phyloP scores from a whole-genome alignment of 2,888 invertebrate genomes.

The Diabrotica balteata region DNA sequence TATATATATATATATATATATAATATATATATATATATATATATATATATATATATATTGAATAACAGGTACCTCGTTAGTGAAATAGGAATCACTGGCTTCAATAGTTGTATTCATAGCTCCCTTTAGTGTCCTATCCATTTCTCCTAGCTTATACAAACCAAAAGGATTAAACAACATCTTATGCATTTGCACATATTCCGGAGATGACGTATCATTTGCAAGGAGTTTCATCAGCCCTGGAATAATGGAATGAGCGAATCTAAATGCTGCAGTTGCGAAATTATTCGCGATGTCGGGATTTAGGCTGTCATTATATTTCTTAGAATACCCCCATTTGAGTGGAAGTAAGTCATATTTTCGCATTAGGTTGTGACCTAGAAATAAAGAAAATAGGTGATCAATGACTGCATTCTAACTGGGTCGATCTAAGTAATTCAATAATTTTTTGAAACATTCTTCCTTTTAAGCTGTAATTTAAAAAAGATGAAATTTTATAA shows the following conservation, averaged over 20 bases:
- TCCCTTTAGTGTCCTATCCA: constrained; percentile 71
- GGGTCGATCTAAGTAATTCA: too few species aligned
- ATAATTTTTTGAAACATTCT: too few species aligned
- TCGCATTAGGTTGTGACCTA: constrained; percentile 66
- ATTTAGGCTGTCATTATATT: constrained; percentile 73
- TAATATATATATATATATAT: too few species aligned
- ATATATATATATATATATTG: too few species aligned
- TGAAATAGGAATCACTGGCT: constrained; percentile 69
- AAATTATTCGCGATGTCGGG: constrained; percentile 85
- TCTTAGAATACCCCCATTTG: constrained; percentile 61
- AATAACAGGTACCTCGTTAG: constrained; percentile 64
- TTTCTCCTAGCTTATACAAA: constrained; percentile 68
- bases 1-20: too few species aligned
- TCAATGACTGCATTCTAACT: too few species aligned
- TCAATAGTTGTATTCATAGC: constrained; percentile 73
- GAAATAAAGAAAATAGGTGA: constrained; percentile 36
- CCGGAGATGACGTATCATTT: constrained; percentile 61
- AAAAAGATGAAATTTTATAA: too few species aligned
- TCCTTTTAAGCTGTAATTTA: too few species aligned
- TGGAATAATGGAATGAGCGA: constrained; percentile 86
- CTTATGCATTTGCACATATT: constrained; percentile 76
- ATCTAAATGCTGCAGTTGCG: constrained; percentile 84
- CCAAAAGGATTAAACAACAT: constrained; percentile 83
- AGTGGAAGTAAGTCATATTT: constrained; percentile 64
- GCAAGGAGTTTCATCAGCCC: constrained; percentile 74